Evolutionary conservation across 2,797 vertebrate genomes (phyloP).

Genomic region (Urophycis tenuis): DNA sequence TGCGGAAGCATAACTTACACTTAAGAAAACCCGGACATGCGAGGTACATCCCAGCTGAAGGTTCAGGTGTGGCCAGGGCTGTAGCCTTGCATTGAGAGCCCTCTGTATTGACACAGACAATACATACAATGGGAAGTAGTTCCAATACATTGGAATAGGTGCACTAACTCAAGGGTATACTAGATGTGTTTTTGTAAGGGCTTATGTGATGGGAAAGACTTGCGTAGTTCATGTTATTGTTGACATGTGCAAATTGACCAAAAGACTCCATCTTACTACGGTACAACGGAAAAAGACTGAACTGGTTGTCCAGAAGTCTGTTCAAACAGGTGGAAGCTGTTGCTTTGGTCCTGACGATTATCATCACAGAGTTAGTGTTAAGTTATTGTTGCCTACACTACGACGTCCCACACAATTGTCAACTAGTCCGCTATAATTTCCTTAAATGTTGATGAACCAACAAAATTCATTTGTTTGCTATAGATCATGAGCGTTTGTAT

Average conservation of each 20-base stretch:
- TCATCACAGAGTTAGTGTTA: background rate
- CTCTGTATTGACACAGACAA: background rate
- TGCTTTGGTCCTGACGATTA: background rate
- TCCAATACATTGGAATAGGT: background rate
- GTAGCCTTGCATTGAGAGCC: background rate
- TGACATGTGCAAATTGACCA: background rate
- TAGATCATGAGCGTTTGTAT: background rate
- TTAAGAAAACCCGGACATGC: background rate
- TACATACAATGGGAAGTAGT: background rate
- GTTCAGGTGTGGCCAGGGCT: background rate
- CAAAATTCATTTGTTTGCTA: background rate
- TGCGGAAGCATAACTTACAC: too few relatives aligned
- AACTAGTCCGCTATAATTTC: background rate
- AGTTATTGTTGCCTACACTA: too few relatives aligned
- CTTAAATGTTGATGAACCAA: background rate
- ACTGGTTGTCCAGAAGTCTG: background rate
- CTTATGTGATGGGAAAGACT: background rate
- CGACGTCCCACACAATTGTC: background rate
- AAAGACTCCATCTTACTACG: background rate
- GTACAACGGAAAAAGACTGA: background rate
- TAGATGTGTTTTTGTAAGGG: background rate
- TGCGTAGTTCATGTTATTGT: background rate
- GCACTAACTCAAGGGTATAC: background rate
- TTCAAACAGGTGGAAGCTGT: background rate
- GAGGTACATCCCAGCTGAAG: background rate